phyloP scores from a whole-genome alignment of 2,113 vertebrate species.

The Fregata magnificens region DNA sequence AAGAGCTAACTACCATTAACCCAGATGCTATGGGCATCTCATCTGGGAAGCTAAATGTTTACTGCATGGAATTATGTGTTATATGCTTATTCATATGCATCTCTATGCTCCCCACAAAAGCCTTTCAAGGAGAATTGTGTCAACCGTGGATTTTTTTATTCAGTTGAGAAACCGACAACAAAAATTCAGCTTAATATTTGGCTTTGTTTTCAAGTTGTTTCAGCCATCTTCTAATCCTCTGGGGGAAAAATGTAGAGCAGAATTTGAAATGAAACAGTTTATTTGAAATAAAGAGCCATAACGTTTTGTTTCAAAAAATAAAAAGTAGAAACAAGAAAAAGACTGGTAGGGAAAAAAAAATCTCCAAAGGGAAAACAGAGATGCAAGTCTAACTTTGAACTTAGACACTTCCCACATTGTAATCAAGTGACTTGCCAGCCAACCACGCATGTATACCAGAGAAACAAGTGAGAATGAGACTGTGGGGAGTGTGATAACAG shows the following conservation, averaged over 20 bases:
- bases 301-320: not conserved
- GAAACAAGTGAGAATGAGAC: constrained; percentile 64
- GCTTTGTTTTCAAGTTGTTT: constrained; percentile 30
- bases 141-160: not conserved
- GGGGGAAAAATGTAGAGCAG: not conserved
- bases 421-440: constrained; percentile 43
- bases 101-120: not conserved
- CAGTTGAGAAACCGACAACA: not conserved
- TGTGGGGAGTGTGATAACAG: constrained; percentile 32
- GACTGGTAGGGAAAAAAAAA: not conserved
- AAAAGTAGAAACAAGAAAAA: not conserved
- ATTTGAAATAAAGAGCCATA: constrained; percentile 31
- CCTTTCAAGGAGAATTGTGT: not conserved
- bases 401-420: constrained; percentile 8
- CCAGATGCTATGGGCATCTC: not conserved
- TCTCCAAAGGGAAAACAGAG: not conserved
- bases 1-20: not conserved
- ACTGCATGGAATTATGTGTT: not conserved
- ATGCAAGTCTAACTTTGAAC: constrained; percentile 31
- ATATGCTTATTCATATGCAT: not conserved
- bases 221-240: not conserved
- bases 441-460: not conserved
- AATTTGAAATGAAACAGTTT: constrained; percentile 19
- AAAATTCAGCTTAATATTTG: constrained; percentile 31
- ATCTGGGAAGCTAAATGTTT: not conserved